Conservation (phyloP, 2,888 invertebrate genomes). For the Cepaea hortensis region DNA sequence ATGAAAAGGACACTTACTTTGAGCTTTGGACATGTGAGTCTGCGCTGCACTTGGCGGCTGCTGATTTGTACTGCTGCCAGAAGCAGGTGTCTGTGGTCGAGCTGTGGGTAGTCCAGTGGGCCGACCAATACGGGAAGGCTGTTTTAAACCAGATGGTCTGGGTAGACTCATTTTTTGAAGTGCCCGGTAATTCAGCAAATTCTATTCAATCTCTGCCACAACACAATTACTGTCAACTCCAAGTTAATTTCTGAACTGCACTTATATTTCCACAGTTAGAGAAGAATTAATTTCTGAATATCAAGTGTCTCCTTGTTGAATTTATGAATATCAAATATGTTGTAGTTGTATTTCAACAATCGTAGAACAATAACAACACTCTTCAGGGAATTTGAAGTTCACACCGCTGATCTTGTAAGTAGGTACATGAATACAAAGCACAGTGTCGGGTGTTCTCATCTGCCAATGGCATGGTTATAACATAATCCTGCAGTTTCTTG, state of each 20-base stretch:
- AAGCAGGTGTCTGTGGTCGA: slow-evolving; percentile 43
- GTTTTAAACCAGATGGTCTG: slow-evolving; percentile 68
- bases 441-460: no score
- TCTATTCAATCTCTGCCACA: neutral
- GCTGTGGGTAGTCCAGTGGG: slow-evolving; percentile 65
- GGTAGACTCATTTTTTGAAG: slow-evolving; percentile 63
- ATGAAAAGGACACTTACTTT: slow-evolving; percentile 62
- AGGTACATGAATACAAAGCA: no score
- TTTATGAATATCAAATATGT: no score
- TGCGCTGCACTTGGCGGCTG: neutral
- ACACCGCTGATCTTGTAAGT: neutral
- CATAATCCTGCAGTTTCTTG: no score
- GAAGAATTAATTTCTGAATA: no score
- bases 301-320: no score
- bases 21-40: slow-evolving; percentile 51
- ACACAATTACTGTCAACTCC: neutral
- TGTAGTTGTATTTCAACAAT: no score
- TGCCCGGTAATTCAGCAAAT: neutral
- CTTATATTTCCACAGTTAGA: no score
- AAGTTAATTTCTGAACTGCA: no score
- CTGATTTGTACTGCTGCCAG: slow-evolving; percentile 4
- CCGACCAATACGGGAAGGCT: slow-evolving; percentile 67
- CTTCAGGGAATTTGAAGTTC: neutral
- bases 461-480: neutral
- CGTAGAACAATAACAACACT: no score